phyloP scores from a whole-genome alignment of 2,113 vertebrate species.

The Amazona vittata region DNA sequence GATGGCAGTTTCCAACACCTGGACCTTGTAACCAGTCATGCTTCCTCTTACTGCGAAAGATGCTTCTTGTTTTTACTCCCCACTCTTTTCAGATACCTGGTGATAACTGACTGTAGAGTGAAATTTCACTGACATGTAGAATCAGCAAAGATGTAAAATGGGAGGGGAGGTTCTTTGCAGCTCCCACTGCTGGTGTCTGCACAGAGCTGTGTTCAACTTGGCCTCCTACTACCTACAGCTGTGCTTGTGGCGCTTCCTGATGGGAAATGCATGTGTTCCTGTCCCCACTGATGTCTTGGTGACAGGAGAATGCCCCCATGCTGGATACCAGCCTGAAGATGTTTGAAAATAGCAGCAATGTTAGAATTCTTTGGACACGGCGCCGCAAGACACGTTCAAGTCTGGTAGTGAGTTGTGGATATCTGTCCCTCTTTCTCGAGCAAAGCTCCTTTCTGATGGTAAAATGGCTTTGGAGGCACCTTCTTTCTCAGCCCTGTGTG shows the following conservation, averaged over 20 bases:
- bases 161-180: not conserved
- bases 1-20: accelerated
- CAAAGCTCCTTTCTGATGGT: not conserved
- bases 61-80: not conserved
- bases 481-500: not conserved
- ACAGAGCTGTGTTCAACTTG: accelerated
- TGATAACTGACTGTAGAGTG: too few species aligned
- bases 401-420: not conserved
- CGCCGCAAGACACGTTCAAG: accelerated
- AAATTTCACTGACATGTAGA: not conserved
- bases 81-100: accelerated
- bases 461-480: not conserved
- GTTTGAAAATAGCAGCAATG: not conserved
- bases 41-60: not conserved
- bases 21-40: not conserved
- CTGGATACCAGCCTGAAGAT: not conserved
- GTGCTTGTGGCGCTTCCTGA: not conserved
- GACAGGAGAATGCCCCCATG: accelerated
- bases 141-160: accelerated
- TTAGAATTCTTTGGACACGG: not conserved
- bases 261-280: not conserved
- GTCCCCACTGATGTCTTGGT: accelerated
- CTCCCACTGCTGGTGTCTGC: not conserved
- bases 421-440: too few species aligned
- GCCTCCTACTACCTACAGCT: not conserved